Conservation (phyloP, 2,113 vertebrate genomes). For the Xiphophorus couchianus region DNA sequence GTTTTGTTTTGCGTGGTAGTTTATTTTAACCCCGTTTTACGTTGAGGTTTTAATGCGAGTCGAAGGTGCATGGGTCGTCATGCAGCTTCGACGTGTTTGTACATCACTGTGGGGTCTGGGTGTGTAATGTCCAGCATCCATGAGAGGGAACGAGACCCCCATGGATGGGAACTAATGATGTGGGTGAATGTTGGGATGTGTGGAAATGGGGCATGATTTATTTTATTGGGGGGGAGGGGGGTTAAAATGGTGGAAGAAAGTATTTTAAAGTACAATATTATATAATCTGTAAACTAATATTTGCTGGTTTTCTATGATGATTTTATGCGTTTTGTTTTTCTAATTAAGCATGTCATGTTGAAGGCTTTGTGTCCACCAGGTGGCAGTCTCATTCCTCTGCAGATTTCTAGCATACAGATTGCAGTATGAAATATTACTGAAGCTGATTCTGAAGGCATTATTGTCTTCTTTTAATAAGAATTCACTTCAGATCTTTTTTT, state of each 20-base stretch:
- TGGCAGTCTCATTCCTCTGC: conserved; percentile 1
- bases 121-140: conserved; percentile 14
- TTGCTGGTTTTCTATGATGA: not conserved
- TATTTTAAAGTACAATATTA: conserved; percentile 36
- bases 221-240: not conserved
- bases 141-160: not conserved
- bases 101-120: conserved; percentile 6
- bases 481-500: no score
- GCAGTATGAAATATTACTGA: not conserved
- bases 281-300: not conserved
- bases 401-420: not conserved
- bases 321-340: conserved; percentile 2
- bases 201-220: conserved; percentile 34
- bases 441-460: not conserved
- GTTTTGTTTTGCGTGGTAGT: conserved; percentile 8
- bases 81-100: conserved; percentile 20
- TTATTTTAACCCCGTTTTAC: not conserved
- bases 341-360: conserved; percentile 3
- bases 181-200: not conserved
- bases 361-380: conserved; percentile 30
- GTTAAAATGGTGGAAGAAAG: conserved; percentile 43
- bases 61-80: conserved; percentile 28
- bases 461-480: not conserved
- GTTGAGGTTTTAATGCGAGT: not conserved
- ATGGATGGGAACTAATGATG: not conserved